These are phyloP conservation scores for Agrotis clavis DNA, from an alignment of 2,888 invertebrate species.

Conservation along the genomic window DNA sequence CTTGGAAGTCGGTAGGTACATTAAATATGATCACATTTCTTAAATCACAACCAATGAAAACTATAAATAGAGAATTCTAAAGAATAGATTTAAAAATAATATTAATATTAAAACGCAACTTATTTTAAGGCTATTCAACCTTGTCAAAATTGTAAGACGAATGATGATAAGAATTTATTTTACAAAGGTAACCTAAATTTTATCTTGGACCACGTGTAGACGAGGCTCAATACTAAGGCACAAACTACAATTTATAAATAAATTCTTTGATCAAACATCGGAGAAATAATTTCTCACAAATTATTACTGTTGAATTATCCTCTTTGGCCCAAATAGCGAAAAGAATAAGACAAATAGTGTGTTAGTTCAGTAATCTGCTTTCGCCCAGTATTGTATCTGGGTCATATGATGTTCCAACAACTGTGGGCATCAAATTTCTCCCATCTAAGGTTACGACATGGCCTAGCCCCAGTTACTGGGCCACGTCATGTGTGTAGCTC, in stretches of 20 bases:
- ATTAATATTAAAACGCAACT: background rate
- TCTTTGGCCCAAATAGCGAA: slow-evolving; percentile 26
- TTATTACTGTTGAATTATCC: slow-evolving; percentile 1
- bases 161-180: slow-evolving; percentile 1
- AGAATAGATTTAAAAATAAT: too few relatives aligned
- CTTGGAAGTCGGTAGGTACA: too few relatives aligned
- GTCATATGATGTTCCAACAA: slow-evolving; percentile 66
- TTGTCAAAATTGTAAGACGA: background rate
- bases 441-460: slow-evolving; percentile 76
- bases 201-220: slow-evolving; percentile 12
- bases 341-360: slow-evolving; percentile 43
- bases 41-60: too few relatives aligned
- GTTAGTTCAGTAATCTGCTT: slow-evolving; percentile 57
- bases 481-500: slow-evolving; percentile 47
- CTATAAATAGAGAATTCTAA: too few relatives aligned
- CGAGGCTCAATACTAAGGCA: background rate
- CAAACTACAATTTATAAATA: background rate
- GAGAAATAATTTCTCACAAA: slow-evolving; percentile 1
- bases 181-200: slow-evolving; percentile 1
- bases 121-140: slow-evolving; percentile 7
- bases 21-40: too few relatives aligned
- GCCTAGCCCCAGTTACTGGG: slow-evolving; percentile 79
- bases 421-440: slow-evolving; percentile 66
- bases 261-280: background rate
- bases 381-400: slow-evolving; percentile 63